Evolutionary conservation across 1,140 invertebrate genomes (phyloP).

Genomic region (Laupala kohalensis): DNA sequence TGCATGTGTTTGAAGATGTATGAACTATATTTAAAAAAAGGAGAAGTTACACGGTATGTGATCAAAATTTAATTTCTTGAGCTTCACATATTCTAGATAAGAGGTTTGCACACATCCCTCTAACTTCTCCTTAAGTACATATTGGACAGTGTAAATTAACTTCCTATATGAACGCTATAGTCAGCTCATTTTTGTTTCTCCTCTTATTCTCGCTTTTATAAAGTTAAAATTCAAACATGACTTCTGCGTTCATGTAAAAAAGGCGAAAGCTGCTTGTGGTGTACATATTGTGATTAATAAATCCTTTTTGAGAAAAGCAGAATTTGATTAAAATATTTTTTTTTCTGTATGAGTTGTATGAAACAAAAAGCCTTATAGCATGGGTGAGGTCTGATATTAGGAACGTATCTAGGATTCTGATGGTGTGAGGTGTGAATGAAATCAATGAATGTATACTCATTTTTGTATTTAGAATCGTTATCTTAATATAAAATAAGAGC

Average conservation of each 20-base stretch:
- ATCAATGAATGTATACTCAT: too few relatives aligned
- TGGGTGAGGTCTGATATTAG: too few relatives aligned
- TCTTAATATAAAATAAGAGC: too few relatives aligned
- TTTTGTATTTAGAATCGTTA: too few relatives aligned
- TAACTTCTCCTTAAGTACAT: not conserved
- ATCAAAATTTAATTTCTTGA: too few relatives aligned
- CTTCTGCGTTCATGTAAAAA: not conserved
- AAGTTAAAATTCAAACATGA: not conserved
- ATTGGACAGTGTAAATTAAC: not conserved
- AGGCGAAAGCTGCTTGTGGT: not conserved
- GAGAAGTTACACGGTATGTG: not conserved
- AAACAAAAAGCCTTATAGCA: too few relatives aligned
- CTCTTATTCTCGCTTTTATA: not conserved
- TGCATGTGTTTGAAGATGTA: not conserved
- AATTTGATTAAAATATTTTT: not conserved
- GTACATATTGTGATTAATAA: not conserved
- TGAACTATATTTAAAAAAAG: not conserved
- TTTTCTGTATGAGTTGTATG: too few relatives aligned
- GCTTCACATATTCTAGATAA: too few relatives aligned
- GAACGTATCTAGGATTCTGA: too few relatives aligned
- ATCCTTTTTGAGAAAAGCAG: not conserved
- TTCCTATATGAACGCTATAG: not conserved
- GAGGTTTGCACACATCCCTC: not conserved
- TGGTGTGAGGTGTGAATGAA: too few relatives aligned
- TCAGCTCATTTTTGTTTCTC: not conserved